Evolutionary conservation across 2,113 vertebrate genomes (phyloP).

Genomic region (Steatornis caripensis): DNA sequence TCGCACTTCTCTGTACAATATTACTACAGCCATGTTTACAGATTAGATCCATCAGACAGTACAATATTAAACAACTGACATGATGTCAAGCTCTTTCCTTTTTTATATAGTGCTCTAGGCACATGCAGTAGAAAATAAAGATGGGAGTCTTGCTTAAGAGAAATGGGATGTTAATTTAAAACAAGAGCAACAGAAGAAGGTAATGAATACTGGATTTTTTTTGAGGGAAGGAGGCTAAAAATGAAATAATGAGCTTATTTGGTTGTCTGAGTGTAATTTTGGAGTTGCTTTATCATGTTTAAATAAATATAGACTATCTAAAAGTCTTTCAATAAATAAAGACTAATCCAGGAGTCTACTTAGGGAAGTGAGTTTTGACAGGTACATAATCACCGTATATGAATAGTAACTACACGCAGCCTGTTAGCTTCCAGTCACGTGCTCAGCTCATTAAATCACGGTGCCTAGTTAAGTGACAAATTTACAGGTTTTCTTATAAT

Average conservation of each 20-base stretch:
- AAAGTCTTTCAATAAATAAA: not conserved
- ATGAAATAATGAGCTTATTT: not conserved
- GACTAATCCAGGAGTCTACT: not conserved
- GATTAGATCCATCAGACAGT: not conserved
- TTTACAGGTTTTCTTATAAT: not conserved
- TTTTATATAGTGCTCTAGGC: not conserved
- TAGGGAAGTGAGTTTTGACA: slow-evolving; percentile 4
- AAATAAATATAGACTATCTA: not conserved
- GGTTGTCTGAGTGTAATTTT: not conserved
- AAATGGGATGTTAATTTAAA: not conserved
- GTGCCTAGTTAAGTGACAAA: not conserved
- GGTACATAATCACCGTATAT: not conserved
- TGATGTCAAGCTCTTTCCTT: not conserved
- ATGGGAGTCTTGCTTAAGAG: not conserved
- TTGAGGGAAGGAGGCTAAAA: not conserved
- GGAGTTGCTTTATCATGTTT: not conserved
- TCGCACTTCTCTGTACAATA: not conserved
- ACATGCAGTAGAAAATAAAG: not conserved
- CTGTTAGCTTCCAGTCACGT: not conserved
- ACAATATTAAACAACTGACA: not conserved
- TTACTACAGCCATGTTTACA: not conserved
- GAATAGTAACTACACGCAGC: not conserved
- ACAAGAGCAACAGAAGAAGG: not conserved
- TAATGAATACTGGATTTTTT: not conserved
- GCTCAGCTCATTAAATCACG: not conserved